Base-by-base conservation (phyloP, 1,140 invertebrate genomes). In the Panagrolaimus sp. region DNA sequence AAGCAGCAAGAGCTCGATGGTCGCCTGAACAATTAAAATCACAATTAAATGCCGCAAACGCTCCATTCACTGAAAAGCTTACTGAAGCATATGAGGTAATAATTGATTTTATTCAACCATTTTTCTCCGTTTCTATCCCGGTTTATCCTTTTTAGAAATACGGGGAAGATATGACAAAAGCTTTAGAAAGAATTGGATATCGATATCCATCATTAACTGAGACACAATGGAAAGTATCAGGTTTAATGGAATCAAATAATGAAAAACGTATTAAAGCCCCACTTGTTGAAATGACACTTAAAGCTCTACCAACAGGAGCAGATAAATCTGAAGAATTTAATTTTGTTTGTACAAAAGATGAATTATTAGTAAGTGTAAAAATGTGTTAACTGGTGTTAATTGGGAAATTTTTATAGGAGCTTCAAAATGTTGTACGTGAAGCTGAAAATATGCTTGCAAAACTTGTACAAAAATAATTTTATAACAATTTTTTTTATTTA, bases 381-480 rank as follows among this genome's bases (percentile, higher is more conserved):
- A 14, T 23, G 2, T 38, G 31, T 38, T 38, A 38, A 38, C n/a
- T n/a, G 7, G 31, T 38, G 7, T 38, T 1, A 65, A 66, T 42
- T 7, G 1, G n/a, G n/a, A n/a, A n/a, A n/a, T n/a, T 27, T 44
- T 8, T 67, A 31, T 62, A 67, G 42, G 67, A 69, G 9, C 67
- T 69, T 65, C 61, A 69, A 66, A 25, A 65, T 43, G 46, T 69
- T 42, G 47, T 70, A 1, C 16, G 25, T 16, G 64, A 68, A 16
- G 65, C 65, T n/a, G 31, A 70, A 67, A 70, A 68, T 42, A 42
- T 70, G 25, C 46, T 70, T 3, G 67, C 69, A 46, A 69, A 69
- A 25, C 67, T 69, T 13, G 45, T 43, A 27, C 31, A 48, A 48
- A 43, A 69, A 68, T 70, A 25, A 70, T n/a, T 42, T 70, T n/a